These are phyloP conservation scores for Tipula lateralis DNA, from an alignment of 2,888 invertebrate genomes.

Conservation along the genomic window DNA sequence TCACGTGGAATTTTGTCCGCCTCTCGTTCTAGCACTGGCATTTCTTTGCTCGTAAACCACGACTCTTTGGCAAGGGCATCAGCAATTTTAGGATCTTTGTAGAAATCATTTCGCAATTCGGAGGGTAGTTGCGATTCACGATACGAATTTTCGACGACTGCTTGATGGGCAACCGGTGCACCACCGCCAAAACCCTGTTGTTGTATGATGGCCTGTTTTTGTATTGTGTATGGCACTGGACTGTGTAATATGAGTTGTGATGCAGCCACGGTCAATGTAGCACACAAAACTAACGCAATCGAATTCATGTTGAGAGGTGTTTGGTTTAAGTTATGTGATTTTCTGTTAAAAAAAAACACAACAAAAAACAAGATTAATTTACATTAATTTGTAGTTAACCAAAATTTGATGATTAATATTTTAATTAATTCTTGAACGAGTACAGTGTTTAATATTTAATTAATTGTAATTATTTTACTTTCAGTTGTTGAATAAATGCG, in stretches of 20 bases:
- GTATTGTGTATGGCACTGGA: slow-evolving; percentile 14
- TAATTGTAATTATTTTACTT: background rate
- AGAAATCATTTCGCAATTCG: slow-evolving; percentile 63
- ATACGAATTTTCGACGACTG: slow-evolving; percentile 66
- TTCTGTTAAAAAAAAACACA: background rate
- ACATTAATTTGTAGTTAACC: background rate
- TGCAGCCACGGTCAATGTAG: background rate
- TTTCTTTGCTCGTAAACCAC: slow-evolving; percentile 72
- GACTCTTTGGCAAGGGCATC: slow-evolving; percentile 71
- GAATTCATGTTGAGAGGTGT: background rate
- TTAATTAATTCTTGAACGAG: background rate
- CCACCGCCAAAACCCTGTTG: too few species aligned
- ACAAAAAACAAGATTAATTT: background rate
- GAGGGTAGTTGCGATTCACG: slow-evolving; percentile 68
- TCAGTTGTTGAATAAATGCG: background rate
- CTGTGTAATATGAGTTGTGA: background rate
- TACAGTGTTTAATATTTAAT: background rate
- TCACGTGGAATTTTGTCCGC: slow-evolving; percentile 75
- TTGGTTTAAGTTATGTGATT: background rate
- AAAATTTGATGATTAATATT: background rate
- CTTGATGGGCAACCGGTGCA: slow-evolving; percentile 57
- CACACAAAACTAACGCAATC: background rate
- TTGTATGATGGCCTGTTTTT: slow-evolving; percentile 33
- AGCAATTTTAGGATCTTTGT: slow-evolving; percentile 70
- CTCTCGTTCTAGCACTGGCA: slow-evolving; percentile 71